Percentiles rank a stretch among this genome's conserved stretches.
Conservation (phyloP, 2,113 vertebrate genomes). For the Erpornis zantholeuca region DNA sequence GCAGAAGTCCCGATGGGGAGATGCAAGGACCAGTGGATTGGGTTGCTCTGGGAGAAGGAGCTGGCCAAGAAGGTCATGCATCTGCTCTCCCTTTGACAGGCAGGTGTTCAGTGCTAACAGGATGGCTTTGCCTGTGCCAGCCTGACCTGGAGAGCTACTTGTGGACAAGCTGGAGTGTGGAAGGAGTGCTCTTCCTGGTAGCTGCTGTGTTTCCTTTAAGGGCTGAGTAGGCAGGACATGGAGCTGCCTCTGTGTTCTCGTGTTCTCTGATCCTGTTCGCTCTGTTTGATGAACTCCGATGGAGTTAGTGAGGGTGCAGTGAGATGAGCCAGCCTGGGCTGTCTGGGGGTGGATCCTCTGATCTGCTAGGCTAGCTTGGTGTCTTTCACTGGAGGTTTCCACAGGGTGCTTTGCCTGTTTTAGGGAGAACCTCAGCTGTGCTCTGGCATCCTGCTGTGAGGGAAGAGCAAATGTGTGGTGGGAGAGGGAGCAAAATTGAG, state of each 20-base stretch:
- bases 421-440: neutral
- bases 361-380: neutral
- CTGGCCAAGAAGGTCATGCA: fast-evolving
- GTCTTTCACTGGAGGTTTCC: neutral
- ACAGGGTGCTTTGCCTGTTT: neutral
- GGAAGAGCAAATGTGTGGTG: fast-evolving
- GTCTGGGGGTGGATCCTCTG: neutral
- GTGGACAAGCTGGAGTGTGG: neutral
- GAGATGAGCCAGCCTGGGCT: neutral
- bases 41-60: neutral
- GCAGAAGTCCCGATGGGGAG: neutral
- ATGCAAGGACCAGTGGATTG: neutral
- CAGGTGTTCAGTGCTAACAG: neutral
- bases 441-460: neutral
- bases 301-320: neutral
- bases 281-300: fast-evolving
- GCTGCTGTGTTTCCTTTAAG: neutral
- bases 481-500: neutral
- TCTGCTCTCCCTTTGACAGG: neutral
- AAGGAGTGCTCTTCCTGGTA: neutral
- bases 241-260: fast-evolving
- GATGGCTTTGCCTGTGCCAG: neutral
- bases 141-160: neutral
- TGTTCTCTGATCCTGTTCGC: fast-evolving
- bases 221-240: neutral